Conservation (phyloP, 2,113 vertebrate species). For the Alexandromys fortis region DNA sequence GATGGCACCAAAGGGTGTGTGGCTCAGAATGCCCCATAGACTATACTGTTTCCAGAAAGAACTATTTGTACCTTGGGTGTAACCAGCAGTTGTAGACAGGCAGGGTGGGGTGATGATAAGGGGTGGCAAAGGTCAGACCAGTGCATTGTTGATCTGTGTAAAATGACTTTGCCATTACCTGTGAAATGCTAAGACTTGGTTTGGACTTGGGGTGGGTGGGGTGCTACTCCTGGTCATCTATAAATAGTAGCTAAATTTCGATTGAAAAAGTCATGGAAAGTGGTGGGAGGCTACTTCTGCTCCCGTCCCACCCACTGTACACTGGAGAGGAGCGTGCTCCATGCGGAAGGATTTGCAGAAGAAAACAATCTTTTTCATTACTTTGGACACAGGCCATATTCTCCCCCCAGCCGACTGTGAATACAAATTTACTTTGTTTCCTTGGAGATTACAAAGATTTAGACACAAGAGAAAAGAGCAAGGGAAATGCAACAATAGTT, state of each 20-base stretch:
- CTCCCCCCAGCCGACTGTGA: neutral
- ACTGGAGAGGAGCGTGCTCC: neutral
- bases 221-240: neutral
- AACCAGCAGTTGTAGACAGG: conserved; percentile 15
- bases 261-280: neutral
- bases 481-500: neutral
- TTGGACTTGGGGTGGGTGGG: neutral
- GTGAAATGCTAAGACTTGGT: neutral
- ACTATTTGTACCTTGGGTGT: conserved; percentile 62
- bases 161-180: conserved; percentile 4
- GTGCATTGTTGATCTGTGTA: neutral
- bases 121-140: neutral
- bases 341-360: neutral
- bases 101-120: neutral
- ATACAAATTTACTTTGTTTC: conserved; percentile 44
- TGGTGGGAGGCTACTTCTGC: neutral
- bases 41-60: conserved; percentile 56
- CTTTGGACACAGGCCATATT: neutral
- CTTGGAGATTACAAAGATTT: conserved; percentile 26
- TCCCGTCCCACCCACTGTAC: neutral
- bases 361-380: neutral
- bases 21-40: neutral
- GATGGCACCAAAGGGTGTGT: conserved; percentile 63
- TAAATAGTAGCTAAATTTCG: neutral
- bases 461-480: conserved; percentile 4